phyloP scores from a whole-genome alignment of 2,113 vertebrate species.

The Poeciliopsis occidentalis region DNA sequence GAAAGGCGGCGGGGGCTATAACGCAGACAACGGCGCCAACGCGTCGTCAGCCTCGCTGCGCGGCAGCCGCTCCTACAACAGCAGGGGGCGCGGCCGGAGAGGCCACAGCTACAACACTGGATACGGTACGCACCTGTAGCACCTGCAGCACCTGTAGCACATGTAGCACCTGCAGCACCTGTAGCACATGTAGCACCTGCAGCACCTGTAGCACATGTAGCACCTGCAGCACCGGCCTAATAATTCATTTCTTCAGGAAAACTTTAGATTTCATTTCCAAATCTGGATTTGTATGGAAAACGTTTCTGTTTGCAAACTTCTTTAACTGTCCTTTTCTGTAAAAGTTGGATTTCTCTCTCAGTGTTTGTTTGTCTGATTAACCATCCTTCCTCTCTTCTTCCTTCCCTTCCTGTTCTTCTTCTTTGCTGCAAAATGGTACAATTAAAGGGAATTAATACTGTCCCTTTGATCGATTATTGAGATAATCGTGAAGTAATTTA shows the following conservation, averaged over 20 bases:
- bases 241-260: not conserved
- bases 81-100: constrained; percentile 91
- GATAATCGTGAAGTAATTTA: no score
- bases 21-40: constrained; percentile 84
- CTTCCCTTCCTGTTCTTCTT: not conserved
- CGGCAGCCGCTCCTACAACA: constrained; percentile 90
- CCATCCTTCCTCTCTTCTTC: not conserved
- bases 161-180: no score
- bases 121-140: constrained; percentile 82
- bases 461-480: no score
- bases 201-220: no score
- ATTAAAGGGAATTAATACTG: no score
- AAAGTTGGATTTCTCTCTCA: not conserved
- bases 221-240: not conserved
- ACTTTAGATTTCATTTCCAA: no score
- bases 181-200: no score
- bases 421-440: not conserved
- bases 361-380: not conserved
- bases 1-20: constrained; percentile 87
- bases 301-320: not conserved
- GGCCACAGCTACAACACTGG: constrained; percentile 92
- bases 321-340: not conserved
- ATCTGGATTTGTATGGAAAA: not conserved
- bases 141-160: no score
- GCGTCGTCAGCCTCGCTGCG: constrained; percentile 85